Evolutionary conservation across 1,140 invertebrate genomes (phyloP).

Genomic region (Papilio polyxenes): DNA sequence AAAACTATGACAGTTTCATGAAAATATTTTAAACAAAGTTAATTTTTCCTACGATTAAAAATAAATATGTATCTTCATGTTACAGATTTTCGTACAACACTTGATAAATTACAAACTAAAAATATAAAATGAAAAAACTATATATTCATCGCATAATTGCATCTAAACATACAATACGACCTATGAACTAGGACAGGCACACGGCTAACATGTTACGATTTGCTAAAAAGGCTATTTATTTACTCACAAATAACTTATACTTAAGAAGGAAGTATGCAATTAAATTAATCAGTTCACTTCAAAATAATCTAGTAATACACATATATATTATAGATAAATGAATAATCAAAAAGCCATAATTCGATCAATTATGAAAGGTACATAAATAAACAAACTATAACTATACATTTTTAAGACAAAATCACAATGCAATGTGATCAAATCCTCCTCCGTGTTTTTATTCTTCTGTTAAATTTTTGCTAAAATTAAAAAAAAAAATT

Average conservation of each 20-base stretch:
- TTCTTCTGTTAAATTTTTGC: no score
- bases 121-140: background rate
- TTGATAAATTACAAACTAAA: slow-evolving; percentile 27
- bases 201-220: slow-evolving; percentile 64
- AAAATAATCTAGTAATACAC: background rate
- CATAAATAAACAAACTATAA: no score
- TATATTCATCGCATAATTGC: background rate
- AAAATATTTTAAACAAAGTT: background rate
- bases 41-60: background rate
- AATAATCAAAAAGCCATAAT: no score
- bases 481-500: no score
- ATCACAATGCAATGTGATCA: no score
- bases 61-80: background rate
- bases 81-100: background rate
- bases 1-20: background rate
- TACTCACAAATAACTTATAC: slow-evolving; percentile 39
- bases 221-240: slow-evolving; percentile 59
- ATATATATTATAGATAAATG: no score
- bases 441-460: no score
- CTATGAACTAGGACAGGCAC: slow-evolving; percentile 63
- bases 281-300: background rate
- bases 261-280: background rate
- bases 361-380: no score
- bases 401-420: no score
- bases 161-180: slow-evolving; percentile 50